These are phyloP conservation scores for Aphelocoma californica DNA, from an alignment of 2,797 vertebrate species.

Conservation along the genomic window DNA sequence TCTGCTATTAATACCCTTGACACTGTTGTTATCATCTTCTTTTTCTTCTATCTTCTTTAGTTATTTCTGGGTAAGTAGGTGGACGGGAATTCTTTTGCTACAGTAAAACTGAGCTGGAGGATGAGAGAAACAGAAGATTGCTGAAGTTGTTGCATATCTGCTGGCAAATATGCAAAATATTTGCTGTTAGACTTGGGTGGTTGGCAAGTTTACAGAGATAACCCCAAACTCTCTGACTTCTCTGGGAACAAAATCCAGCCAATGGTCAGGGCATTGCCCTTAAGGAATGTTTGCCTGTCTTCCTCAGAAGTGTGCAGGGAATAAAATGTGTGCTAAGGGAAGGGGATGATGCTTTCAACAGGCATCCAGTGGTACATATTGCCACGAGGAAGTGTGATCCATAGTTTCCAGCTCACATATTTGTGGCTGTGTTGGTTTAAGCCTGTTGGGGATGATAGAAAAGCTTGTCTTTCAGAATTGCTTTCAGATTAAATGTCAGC, in stretches of 20 bases:
- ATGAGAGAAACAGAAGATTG: neutral
- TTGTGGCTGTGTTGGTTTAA: neutral
- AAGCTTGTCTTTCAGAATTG: neutral
- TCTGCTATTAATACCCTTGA: constrained; percentile 7
- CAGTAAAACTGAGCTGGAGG: neutral
- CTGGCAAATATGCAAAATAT: neutral
- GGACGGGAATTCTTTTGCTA: neutral
- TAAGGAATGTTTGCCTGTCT: neutral
- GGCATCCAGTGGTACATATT: rapidly evolving
- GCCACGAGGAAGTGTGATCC: neutral
- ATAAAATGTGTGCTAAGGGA: neutral
- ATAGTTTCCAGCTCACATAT: neutral
- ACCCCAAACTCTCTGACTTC: neutral
- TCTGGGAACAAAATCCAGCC: neutral
- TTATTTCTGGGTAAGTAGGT: constrained; percentile 25
- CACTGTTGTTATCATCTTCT: neutral
- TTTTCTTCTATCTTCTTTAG: constrained; percentile 4
- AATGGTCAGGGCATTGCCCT: neutral
- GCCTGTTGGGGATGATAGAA: neutral
- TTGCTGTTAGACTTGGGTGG: neutral
- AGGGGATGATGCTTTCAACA: neutral
- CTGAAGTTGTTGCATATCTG: neutral
- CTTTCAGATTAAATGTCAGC: neutral
- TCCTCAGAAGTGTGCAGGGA: neutral
- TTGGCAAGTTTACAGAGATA: neutral